Evolutionary conservation across 2,888 invertebrate species (phyloP), one percentile per base, ranked within the genome.

Genomic region (Drosophila mercatorum): DNA sequence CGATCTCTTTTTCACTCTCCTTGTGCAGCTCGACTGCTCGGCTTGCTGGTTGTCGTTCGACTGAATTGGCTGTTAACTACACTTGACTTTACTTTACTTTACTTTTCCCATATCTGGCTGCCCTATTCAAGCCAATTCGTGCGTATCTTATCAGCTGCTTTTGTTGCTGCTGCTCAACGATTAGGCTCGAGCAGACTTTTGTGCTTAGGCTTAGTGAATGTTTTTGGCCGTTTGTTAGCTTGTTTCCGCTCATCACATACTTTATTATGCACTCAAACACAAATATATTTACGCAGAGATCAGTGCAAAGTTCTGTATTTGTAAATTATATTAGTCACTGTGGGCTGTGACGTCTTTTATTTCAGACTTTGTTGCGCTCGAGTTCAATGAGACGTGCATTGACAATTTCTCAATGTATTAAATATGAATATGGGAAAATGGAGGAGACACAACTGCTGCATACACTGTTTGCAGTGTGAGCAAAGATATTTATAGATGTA

Each of bases 41-140:
- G 71, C 58, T 68, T 43, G 72, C 31, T 67, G 68, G 68, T 44
- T 73, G 41, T 47, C 59, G 58, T 43, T 63, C 53, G 67, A 87
- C 87, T 84, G 69, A 82, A 59, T 52, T 40, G 40, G 8, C 12
- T 34, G 12, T 14, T 28, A 26, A 41, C 44, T 52, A 36, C 36
- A 68, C 34, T n/a, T 26, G 53, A 28, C 40, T 40, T 53, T 26
- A 52, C 52, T 40, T 38, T 38, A 26, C 14, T 53, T 53, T 53
- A 22, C 52, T 38, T 38, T 6, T n/a, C 36, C 34, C 6, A 14
- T 44, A 17, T 44, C 43, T 44, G 14, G 11, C 31, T 51, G 36
- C 28, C 8, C 41, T 17, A 38, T 57, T 44, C 59, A 6, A 41
- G 17, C 43, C 51, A 52, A 66, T 28, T 44, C 31, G 28, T 4